Conservation (phyloP, 2,888 invertebrate genomes). For the Acanthoscelides obtectus region DNA sequence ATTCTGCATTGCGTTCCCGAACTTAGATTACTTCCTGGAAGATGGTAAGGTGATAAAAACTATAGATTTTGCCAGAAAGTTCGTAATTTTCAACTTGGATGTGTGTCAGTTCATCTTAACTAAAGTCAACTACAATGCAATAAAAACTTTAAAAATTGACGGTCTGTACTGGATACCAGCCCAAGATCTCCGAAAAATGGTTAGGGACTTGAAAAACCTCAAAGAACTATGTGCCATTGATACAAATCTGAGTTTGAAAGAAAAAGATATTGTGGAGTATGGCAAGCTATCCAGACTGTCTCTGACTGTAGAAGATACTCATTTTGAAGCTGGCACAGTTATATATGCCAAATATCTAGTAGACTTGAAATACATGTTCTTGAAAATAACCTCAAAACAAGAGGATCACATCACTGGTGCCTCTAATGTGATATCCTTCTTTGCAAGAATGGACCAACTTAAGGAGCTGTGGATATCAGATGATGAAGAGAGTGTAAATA, state of each 20-base stretch:
- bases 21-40: conserved; percentile 10
- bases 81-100: conserved; percentile 11
- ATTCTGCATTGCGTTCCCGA: conserved; percentile 9
- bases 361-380: conserved; percentile 11
- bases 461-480: conserved; percentile 19
- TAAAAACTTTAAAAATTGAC: conserved; percentile 17
- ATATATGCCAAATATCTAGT: conserved; percentile 4
- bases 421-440: conserved; percentile 9
- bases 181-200: conserved; percentile 13
- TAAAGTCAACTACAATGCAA: conserved; percentile 11
- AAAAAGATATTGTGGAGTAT: conserved; percentile 12
- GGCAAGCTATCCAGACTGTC: conserved; percentile 11
- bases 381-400: conserved; percentile 11
- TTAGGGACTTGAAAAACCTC: conserved; percentile 16
- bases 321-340: conserved; percentile 11
- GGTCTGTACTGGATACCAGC: conserved; percentile 18
- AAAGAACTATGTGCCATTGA: conserved; percentile 17
- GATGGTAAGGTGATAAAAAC: conserved; percentile 8
- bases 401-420: conserved; percentile 1
- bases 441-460: conserved; percentile 11
- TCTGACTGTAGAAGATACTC: conserved; percentile 13
- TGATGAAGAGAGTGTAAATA: conserved; percentile 9
- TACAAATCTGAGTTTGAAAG: conserved; percentile 17
- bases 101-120: conserved; percentile 13
- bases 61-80: conserved; percentile 13